Conservation (phyloP, 2,888 invertebrate genomes). For the Lithosia quadra region DNA sequence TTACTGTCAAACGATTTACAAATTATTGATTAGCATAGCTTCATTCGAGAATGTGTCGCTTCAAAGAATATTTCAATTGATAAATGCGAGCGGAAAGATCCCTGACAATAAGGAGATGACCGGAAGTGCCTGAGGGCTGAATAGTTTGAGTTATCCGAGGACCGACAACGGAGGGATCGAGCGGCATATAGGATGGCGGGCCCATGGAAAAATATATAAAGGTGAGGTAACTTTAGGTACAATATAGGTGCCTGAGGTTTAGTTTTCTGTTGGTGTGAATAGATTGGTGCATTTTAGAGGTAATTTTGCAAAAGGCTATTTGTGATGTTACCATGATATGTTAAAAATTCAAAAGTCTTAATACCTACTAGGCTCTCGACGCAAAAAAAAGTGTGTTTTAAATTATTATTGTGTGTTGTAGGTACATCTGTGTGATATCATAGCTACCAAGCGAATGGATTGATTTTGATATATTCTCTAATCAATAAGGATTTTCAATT, state of each 20-base stretch:
- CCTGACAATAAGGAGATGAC: slow-evolving; percentile 64
- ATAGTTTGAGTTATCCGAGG: slow-evolving; percentile 60
- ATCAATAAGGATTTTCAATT: no score
- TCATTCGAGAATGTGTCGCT: slow-evolving; percentile 49
- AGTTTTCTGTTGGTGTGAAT: background rate
- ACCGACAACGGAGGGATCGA: slow-evolving; percentile 22
- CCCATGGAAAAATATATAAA: slow-evolving; percentile 11
- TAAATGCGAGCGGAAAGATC: slow-evolving; percentile 64
- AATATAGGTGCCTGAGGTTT: background rate
- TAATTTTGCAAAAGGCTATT: no score
- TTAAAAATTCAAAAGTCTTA: no score
- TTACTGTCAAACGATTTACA: slow-evolving; percentile 26
- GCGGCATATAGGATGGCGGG: slow-evolving; percentile 1
- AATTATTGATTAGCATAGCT: slow-evolving; percentile 35
- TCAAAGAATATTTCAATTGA: slow-evolving; percentile 59
- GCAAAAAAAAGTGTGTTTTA: no score
- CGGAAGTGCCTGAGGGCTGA: slow-evolving; percentile 64
- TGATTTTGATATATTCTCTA: no score
- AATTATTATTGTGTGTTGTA: no score
- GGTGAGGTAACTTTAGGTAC: background rate
- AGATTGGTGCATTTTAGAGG: background rate
- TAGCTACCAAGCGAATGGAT: no score
- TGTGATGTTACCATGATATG: no score
- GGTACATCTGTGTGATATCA: no score
- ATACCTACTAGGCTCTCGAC: no score